Base-by-base conservation (phyloP, 2,797 vertebrate species). In the Poecilia velifera region DNA sequence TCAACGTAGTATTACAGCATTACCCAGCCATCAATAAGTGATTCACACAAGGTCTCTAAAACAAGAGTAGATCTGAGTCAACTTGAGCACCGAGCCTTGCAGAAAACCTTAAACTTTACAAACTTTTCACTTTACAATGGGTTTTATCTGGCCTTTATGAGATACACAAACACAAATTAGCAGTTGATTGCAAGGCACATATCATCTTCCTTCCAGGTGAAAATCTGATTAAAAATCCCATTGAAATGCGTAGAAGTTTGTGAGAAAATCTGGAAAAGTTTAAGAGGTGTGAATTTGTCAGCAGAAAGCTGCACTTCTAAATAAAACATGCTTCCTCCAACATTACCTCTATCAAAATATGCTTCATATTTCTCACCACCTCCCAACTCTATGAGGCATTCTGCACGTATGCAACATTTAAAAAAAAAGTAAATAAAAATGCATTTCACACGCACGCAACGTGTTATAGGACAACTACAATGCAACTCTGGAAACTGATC, bases 31-130 rank as follows among this genome's bases (percentile, higher is more conserved):
- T 62, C 71, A 73, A 73, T 14, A 66, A 9, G 53, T 71, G 80
- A 85, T 79, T 88, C 70, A 76, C 46, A 81, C 62, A 82, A 79
- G 73, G 71, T 77, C 62, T 88, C 55, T 86, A 80, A 82, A 89
- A 84, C 82, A 87, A 85, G 86, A 84, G 62, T 53, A 14, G 79
- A 83, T 83, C 47, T 82, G 77, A 73, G 74, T 74, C 43, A 75
- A 71, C 34, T 64, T 34, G 18, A 39, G 34, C 1, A 66, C 22
- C 3, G 12, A 28, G 41, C 39, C 36, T 25, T 12, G 36, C 9
- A 41, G 16, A 45, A 71, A 45, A 1, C 68, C 66, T 43, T 36
- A 12, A 41, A 41, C 22, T 43, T 43, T 25, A 10, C 20, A 41
- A 25, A n/a, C 14, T 28, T 16, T 45, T 10, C 20, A 9, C 1